phyloP scores from a whole-genome alignment of 1,140 invertebrate species.

The Trachymyrmex cornetzi region DNA sequence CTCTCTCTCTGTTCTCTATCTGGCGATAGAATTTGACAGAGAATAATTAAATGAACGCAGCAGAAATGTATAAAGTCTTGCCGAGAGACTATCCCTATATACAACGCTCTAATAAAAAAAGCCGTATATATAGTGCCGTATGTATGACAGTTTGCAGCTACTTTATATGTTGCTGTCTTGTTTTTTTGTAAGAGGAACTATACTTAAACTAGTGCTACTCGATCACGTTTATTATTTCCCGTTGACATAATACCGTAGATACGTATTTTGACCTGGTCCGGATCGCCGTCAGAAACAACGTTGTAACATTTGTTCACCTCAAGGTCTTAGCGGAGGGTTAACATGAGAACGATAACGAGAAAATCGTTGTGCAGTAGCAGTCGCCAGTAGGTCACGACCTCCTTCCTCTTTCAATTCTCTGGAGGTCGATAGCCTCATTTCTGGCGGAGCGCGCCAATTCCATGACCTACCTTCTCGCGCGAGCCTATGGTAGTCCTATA shows the following conservation, averaged over 20 bases:
- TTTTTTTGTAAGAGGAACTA: neutral
- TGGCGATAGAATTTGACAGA: conserved; percentile 18
- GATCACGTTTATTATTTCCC: neutral
- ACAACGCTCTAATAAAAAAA: neutral
- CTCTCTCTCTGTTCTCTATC: too few relatives aligned
- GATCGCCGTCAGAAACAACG: conserved; percentile 59
- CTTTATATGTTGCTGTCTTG: neutral
- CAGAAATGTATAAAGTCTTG: conserved; percentile 22
- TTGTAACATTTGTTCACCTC: conserved; percentile 65
- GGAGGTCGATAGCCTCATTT: conserved; percentile 78
- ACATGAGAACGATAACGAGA: conserved; percentile 74
- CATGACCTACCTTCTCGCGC: conserved; percentile 71
- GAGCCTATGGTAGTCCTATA: conserved; percentile 40
- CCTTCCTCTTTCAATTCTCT: conserved; percentile 77
- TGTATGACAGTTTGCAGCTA: too few relatives aligned
- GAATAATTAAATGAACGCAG: conserved; percentile 32
- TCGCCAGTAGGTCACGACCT: conserved; percentile 80
- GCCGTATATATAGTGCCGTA: neutral
- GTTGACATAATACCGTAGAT: neutral
- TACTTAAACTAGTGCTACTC: too few relatives aligned
- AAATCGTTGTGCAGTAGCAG: conserved; percentile 76
- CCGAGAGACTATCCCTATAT: neutral
- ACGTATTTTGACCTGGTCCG: neutral
- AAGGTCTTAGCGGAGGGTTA: conserved; percentile 77
- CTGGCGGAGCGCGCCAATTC: conserved; percentile 77